Evolutionary conservation across 2,888 invertebrate species (phyloP), one percentile per base, ranked within the genome.

Genomic region (Sminthurides aquaticus): DNA sequence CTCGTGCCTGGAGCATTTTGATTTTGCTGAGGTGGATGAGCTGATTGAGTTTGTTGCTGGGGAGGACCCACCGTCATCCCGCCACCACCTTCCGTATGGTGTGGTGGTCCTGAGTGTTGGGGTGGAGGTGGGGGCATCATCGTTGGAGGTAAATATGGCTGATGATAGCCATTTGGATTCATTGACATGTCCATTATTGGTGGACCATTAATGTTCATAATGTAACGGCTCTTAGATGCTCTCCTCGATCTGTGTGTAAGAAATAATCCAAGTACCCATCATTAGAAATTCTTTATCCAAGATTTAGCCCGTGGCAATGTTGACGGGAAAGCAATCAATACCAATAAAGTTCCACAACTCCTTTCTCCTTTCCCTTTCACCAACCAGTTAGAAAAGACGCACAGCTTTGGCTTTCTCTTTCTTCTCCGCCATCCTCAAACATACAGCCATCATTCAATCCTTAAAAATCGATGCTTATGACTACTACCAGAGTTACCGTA

Each of bases 171-270:
- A 67, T 74, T 74, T 48, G 74, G 74, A 74, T 74, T 74, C 74
- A 74, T 74, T 69, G 74, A 74, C 74, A 74, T 74, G 71, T 74
- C 74, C 74, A 74, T 74, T 73, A 74, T 74, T 69, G 74, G 74
- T 67, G 74, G 73, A 74, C 74, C 71, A 70, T 70, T 70, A 62
- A 70, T 68, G 72, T 74, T 74, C 74, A 74, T 74, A 73, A 68
- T 74, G 73, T 73, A 68, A 66, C 64, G n/a, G n/a, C n/a, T n/a
- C n/a, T n/a, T n/a, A n/a, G n/a, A n/a, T n/a, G n/a, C 70, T 73
- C 71, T 68, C 69, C 69, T 70, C 71, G 70, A 66, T 62, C 62
- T 62, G 49, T 60, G 49, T n/a, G n/a, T n/a, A n/a, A n/a, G n/a
- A n/a, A n/a, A n/a, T n/a, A n/a, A n/a, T n/a, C n/a, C n/a, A n/a